phyloP scores from a whole-genome alignment of 2,888 invertebrate species.

The Hedya salicella region DNA sequence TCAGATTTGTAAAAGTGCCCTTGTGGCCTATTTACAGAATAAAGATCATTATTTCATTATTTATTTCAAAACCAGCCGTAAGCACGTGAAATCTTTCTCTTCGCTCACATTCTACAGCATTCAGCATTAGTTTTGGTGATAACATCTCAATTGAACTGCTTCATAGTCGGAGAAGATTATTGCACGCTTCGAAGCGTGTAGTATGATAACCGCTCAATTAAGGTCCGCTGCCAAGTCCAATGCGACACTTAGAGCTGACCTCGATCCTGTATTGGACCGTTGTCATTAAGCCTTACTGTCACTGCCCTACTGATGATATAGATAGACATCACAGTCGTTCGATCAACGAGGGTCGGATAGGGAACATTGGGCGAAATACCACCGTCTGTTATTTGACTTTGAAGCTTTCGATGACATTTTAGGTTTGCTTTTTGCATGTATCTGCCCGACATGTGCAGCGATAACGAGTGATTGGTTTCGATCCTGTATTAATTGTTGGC shows the following conservation, averaged over 20 bases:
- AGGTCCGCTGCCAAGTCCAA: slow-evolving; percentile 71
- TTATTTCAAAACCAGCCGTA: too few relatives aligned
- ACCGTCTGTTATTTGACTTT: slow-evolving; percentile 53
- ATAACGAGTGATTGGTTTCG: slow-evolving; percentile 59
- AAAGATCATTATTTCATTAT: too few relatives aligned
- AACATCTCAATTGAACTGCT: slow-evolving; percentile 17
- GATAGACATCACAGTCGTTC: slow-evolving; percentile 65
- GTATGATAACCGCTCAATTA: slow-evolving; percentile 72
- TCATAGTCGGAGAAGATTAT: slow-evolving; percentile 26
- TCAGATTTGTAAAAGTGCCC: too few relatives aligned
- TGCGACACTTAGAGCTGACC: slow-evolving; percentile 75
- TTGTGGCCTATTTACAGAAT: too few relatives aligned
- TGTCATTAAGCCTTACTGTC: slow-evolving; percentile 75
- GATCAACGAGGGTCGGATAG: slow-evolving; percentile 71
- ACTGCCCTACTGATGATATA: slow-evolving; percentile 65
- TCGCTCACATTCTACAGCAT: too few relatives aligned
- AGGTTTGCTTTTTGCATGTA: slow-evolving; percentile 59
- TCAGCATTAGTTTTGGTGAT: too few relatives aligned
- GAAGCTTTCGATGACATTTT: slow-evolving; percentile 51
- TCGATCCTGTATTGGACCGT: slow-evolving; percentile 75
- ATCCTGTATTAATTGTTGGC: slow-evolving; percentile 70
- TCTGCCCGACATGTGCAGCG: slow-evolving; percentile 52
- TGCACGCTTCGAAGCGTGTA: slow-evolving; percentile 37
- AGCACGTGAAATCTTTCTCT: too few relatives aligned
- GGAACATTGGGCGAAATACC: slow-evolving; percentile 55